Evolutionary conservation across 2,113 vertebrate genomes (phyloP).

Genomic region (Melanotaenia duboulayi): DNA sequence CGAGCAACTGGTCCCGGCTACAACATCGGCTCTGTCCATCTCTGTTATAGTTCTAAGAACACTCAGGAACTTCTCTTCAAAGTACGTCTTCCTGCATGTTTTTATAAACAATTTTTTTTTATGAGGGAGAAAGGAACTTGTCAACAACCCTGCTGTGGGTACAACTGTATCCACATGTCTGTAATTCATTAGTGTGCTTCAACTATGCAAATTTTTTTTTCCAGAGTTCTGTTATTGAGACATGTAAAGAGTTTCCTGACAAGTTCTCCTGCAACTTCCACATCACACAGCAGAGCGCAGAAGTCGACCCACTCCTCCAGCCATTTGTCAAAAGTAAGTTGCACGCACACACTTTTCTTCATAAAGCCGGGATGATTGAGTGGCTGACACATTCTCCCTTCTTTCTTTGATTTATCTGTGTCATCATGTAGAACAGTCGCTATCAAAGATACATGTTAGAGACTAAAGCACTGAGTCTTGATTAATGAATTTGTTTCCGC

Average conservation of each 20-base stretch:
- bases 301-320: conserved; percentile 83
- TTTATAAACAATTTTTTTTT: background rate
- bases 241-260: conserved; percentile 87
- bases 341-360: background rate
- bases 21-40: conserved; percentile 82
- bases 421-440: conserved; percentile 27
- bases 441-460: background rate
- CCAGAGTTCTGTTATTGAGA: conserved; percentile 86
- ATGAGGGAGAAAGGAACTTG: too few species aligned
- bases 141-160: too few species aligned
- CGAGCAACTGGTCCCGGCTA: conserved; percentile 64
- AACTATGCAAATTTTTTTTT: background rate
- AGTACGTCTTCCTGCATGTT: conserved; percentile 69
- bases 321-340: conserved; percentile 86
- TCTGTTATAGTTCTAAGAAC: conserved; percentile 92
- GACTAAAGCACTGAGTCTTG: conserved; percentile 6
- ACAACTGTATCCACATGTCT: too few species aligned
- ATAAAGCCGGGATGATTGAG: conserved; percentile 32
- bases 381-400: conserved; percentile 38
- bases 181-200: background rate
- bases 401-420: conserved; percentile 49
- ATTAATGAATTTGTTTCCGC: conserved; percentile 48
- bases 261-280: conserved; percentile 89
- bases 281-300: conserved; percentile 87
- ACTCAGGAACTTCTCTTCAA: conserved; percentile 91